These are phyloP conservation scores for Phasia obesa DNA, from an alignment of 2,888 invertebrate species.

Conservation along the genomic window DNA sequence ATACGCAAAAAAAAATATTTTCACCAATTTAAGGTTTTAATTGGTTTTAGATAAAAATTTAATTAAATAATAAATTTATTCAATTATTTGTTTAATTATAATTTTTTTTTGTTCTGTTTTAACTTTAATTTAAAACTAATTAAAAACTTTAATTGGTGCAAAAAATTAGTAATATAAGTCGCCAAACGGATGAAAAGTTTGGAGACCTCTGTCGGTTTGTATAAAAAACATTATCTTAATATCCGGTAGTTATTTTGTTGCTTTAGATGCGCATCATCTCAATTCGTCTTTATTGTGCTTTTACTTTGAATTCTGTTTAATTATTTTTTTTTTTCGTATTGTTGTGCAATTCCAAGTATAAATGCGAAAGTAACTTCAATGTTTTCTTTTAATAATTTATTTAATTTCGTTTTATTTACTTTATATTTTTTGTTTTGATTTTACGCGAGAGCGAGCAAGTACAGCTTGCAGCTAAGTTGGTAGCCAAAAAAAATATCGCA, in stretches of 20 bases:
- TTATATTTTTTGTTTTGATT: conserved; percentile 63
- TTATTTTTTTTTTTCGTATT: conserved; percentile 21
- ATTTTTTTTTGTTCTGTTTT: too few relatives aligned
- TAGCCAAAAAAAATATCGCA: conserved; percentile 5
- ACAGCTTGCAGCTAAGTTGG: conserved; percentile 54
- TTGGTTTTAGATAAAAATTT: too few relatives aligned
- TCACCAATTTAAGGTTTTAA: too few relatives aligned
- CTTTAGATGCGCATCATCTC: conserved; percentile 58
- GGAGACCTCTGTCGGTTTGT: neutral
- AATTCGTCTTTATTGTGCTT: conserved; percentile 38
- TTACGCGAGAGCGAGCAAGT: conserved; percentile 59
- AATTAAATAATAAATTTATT: too few relatives aligned
- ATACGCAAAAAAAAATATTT: too few relatives aligned
- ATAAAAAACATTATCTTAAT: conserved; percentile 60
- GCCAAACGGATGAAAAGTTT: conserved; percentile 5
- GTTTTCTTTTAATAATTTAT: conserved; percentile 74
- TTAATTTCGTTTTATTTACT: conserved; percentile 71
- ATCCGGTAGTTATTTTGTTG: conserved; percentile 62
- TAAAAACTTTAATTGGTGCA: too few relatives aligned
- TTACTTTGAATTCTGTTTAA: conserved; percentile 24
- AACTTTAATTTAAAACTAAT: too few relatives aligned
- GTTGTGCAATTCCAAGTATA: conserved; percentile 44
- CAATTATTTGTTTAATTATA: too few relatives aligned
- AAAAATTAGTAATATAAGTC: too few relatives aligned
- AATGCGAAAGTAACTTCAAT: conserved; percentile 70